Base-by-base conservation (phyloP, 2,797 vertebrate species). In the Danionella dracula region DNA sequence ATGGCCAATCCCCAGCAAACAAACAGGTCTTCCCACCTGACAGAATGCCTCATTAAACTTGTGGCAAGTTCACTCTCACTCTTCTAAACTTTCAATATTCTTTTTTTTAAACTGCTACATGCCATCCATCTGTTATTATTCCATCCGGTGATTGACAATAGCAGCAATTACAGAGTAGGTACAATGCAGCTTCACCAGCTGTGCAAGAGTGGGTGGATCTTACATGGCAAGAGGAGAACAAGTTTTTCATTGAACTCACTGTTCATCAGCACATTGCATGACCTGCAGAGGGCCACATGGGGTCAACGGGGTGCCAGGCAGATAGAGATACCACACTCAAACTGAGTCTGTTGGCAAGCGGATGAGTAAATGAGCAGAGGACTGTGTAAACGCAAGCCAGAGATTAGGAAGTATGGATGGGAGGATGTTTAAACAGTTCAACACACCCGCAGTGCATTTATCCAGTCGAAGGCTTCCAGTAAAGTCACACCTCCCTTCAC, bases 371-470 rank as follows among this genome's bases (percentile, higher is more conserved):
- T 58, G 35, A 58, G 48, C 51, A 15, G 21, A 66, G 34, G 35
- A 48, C 42, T 66, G 64, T 49, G 54, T 49, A 66, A 66, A 66
- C 44, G 23, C 9, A 9, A 41, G 34, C 16, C 0, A 49, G 54
- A 66, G 64, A 66, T 66, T 32, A 66, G 35, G 5, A 49, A 8
- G 16, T 57, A 48, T 55, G 53, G 44, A 60, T 46, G 38, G 44
- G 57, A 67, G 34, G 58, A 62, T 72, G 58, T 72, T 62, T 56
- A 62, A 63, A 70, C 49, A 48, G 41, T 29, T 50, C 41, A 44
- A 54, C 61, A 64, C 19, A 42, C 29, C 38, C 38, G n/a, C 40
- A 45, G 54, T 31, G 17, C 42, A 49, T 13, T n/a, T 16, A 27
- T 31, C 32, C 16, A 40, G 32, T 34, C 8, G 12, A 49, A 66